Evolutionary conservation across 1,140 invertebrate genomes (phyloP), one percentile per base, ranked within the genome.

Genomic region (Dinoponera quadriceps): DNA sequence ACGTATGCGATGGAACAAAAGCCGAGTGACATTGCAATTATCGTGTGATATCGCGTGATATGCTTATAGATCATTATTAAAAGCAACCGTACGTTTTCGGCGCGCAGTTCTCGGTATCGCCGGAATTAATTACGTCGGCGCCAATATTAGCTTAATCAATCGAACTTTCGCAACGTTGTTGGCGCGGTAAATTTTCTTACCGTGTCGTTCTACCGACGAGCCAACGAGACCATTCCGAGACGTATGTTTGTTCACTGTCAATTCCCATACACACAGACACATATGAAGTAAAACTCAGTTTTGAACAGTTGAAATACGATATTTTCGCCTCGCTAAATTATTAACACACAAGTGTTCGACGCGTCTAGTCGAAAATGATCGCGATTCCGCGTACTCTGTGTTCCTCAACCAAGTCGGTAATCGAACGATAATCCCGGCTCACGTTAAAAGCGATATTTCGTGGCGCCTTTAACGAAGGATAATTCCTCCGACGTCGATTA

Each of bases 121-220:
- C 14, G 44, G 22, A 71, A 51, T 80, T 59, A 69, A 71, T 80
- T 71, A 80, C 48, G 51, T 69, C 68, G 51, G 69, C 33, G 57
- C n/a, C 33, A 80, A 44, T 80, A 80, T 80, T 69, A 80, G 54
- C 25, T 80, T 80, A 69, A 80, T 69, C 33, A 38, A 29, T 51
- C 51, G 20, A 80, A 80, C 75, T 80, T 80, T 71, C 18, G 51
- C 54, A 25, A 48, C 75, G 22, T 38, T 69, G 63, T 78, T 29
- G n/a, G 22, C 54, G 69, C 44, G 44, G 51, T 57, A 57, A 80
- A 80, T 80, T 59, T 80, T 59, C 63, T 55, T 49, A 38, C 57
- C 25, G 55, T 27, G 44, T 22, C 18, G 22, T 33, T 25, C 22
- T 51, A 77, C 66, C 49, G 65, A 65, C 16, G 20, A 25, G n/a